Percentiles rank a stretch among this genome's conserved stretches.
Conservation (phyloP, 1,140 invertebrate genomes). For the Heliconius congener region DNA sequence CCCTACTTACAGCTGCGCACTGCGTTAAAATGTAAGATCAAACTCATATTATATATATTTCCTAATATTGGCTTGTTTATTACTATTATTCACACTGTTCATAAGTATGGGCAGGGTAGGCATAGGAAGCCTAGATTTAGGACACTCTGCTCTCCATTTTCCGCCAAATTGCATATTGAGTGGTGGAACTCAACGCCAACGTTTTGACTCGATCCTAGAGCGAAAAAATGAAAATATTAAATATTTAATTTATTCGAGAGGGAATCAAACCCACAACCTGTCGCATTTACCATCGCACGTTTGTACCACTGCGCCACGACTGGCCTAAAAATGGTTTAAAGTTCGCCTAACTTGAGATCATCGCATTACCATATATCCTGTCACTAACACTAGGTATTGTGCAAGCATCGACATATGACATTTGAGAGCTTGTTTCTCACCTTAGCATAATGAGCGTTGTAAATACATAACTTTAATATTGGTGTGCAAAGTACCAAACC, state of each 20-base stretch:
- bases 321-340: too few relatives aligned
- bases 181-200: fast-evolving
- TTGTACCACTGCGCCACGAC: too few relatives aligned
- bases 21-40: slow-evolving; percentile 56
- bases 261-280: too few relatives aligned
- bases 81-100: not conserved
- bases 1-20: slow-evolving; percentile 66
- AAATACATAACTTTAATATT: not conserved
- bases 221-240: too few relatives aligned
- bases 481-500: not conserved
- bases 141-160: too few relatives aligned
- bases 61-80: not conserved
- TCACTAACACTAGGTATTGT: not conserved
- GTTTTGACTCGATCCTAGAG: too few relatives aligned
- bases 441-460: not conserved
- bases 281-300: too few relatives aligned
- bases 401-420: slow-evolving; percentile 15
- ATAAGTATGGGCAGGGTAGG: too few relatives aligned
- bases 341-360: not conserved
- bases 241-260: too few relatives aligned
- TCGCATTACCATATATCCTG: not conserved
- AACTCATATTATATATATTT: not conserved
- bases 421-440: slow-evolving; percentile 14
- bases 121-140: too few relatives aligned
- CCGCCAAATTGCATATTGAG: too few relatives aligned